Percentiles rank a stretch among this genome's conserved stretches.
Evolutionary conservation across 2,797 vertebrate species (phyloP).

Genomic region (Leptodactylus fallax): DNA sequence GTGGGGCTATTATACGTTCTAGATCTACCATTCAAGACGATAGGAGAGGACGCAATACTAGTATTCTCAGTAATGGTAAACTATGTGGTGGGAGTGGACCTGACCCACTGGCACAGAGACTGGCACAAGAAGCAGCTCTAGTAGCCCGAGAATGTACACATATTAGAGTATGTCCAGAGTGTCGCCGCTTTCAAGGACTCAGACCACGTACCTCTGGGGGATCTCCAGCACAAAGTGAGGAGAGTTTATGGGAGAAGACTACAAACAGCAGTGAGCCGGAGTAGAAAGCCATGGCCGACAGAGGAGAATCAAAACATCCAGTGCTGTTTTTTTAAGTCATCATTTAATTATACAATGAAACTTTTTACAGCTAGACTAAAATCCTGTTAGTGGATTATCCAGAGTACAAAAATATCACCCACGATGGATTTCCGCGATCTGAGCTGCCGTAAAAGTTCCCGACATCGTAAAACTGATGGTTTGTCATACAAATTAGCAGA

Average conservation of each 20-base stretch:
- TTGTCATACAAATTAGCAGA: constrained; percentile 14
- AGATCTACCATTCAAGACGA: constrained; percentile 83
- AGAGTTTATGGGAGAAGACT: constrained; percentile 96
- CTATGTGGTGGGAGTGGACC: constrained; percentile 89
- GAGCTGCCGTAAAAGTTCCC: constrained; percentile 12
- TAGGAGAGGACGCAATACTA: constrained; percentile 78
- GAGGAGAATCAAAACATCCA: constrained; percentile 46
- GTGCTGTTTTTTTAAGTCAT: constrained; percentile 65
- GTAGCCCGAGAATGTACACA: constrained; percentile 93
- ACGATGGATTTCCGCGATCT: constrained; percentile 27
- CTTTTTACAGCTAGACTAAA: constrained; percentile 51
- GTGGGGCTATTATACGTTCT: constrained; percentile 76
- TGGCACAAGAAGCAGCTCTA: constrained; percentile 92
- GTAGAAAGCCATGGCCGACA: constrained; percentile 67
- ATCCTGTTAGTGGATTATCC: constrained; percentile 16
- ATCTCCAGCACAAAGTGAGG: constrained; percentile 89
- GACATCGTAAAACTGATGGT: constrained; percentile 13
- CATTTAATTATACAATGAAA: constrained; percentile 42
- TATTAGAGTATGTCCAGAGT: constrained; percentile 96
- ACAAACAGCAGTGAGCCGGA: constrained; percentile 97
- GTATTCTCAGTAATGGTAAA: constrained; percentile 92
- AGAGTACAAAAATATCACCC: constrained; percentile 6
- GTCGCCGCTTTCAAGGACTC: constrained; percentile 94
- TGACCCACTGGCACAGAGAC: constrained; percentile 92
- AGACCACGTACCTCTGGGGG: constrained; percentile 78